phyloP scores from a whole-genome alignment of 1,140 invertebrate species.

The Halyomorpha halys region DNA sequence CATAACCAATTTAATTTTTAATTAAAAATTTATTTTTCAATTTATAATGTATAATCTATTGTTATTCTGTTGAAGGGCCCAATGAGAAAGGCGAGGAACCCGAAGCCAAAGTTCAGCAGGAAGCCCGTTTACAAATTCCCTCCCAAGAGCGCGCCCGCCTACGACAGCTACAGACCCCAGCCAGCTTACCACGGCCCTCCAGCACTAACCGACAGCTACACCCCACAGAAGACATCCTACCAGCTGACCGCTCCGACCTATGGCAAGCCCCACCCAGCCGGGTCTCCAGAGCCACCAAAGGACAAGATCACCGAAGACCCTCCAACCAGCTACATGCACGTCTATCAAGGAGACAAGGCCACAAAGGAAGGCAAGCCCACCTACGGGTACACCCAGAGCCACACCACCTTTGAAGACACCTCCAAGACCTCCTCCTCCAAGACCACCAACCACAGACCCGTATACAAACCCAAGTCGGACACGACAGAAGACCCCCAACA shows the following conservation, averaged over 20 bases:
- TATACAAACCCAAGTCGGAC: background rate
- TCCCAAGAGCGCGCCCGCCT: background rate
- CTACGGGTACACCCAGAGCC: background rate
- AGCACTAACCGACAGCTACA: background rate
- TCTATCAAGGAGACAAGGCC: slow-evolving; percentile 16
- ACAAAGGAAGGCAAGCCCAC: background rate
- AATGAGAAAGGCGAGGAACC: background rate
- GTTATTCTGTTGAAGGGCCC: background rate
- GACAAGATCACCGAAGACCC: background rate
- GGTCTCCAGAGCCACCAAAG: slow-evolving; percentile 14
- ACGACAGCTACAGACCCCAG: slow-evolving; percentile 1
- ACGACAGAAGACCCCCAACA: background rate
- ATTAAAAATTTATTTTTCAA: too few relatives aligned
- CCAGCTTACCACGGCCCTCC: background rate
- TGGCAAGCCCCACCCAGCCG: slow-evolving; percentile 10
- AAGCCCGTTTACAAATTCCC: background rate
- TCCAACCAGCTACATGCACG: slow-evolving; percentile 14
- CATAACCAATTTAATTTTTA: too few relatives aligned
- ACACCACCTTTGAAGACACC: slow-evolving; percentile 1
- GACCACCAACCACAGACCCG: background rate
- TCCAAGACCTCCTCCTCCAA: background rate
- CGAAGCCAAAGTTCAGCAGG: background rate
- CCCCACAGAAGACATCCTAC: background rate
- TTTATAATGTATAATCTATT: too few relatives aligned
- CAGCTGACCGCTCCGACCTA: slow-evolving; percentile 3